These are phyloP conservation scores for Daphoenositta chrysoptera DNA, from an alignment of 2,113 vertebrate species.

Conservation along the genomic window DNA sequence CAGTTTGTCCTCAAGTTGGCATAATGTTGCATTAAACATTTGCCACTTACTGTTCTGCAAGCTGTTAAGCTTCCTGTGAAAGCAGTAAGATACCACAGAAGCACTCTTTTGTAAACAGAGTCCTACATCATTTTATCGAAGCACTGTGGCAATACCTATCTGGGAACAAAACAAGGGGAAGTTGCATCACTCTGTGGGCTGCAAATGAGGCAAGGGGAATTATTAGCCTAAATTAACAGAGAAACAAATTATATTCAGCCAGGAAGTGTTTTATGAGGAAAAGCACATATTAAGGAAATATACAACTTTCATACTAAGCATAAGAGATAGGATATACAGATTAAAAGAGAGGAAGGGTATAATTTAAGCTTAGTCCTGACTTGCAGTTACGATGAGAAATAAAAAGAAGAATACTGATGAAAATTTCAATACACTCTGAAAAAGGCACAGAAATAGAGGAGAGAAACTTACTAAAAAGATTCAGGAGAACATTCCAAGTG, in stretches of 20 bases:
- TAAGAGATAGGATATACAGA: not conserved
- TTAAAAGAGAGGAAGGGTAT: not conserved
- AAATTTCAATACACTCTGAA: not conserved
- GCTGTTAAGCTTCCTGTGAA: slow-evolving; percentile 63
- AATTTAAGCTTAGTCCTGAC: not conserved
- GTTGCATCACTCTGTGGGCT: slow-evolving; percentile 34
- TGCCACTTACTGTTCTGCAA: slow-evolving; percentile 58
- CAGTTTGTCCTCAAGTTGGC: slow-evolving; percentile 62
- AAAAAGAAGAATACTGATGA: not conserved
- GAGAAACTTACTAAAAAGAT: not conserved
- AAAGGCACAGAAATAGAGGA: not conserved
- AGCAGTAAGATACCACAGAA: slow-evolving; percentile 45
- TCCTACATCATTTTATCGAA: slow-evolving; percentile 25
- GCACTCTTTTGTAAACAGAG: slow-evolving; percentile 45
- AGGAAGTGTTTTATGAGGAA: not conserved
- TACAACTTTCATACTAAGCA: not conserved
- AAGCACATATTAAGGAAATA: not conserved
- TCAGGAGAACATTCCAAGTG: not conserved
- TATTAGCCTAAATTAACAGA: slow-evolving; percentile 16
- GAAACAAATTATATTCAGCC: not conserved
- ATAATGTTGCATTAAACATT: slow-evolving; percentile 65
- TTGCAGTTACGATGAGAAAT: not conserved
- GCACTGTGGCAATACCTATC: not conserved
- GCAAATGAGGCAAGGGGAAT: not conserved
- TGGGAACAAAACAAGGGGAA: slow-evolving; percentile 30